Base-by-base conservation (phyloP, 2,888 invertebrate genomes). In the Ypsolopha scabrella region DNA sequence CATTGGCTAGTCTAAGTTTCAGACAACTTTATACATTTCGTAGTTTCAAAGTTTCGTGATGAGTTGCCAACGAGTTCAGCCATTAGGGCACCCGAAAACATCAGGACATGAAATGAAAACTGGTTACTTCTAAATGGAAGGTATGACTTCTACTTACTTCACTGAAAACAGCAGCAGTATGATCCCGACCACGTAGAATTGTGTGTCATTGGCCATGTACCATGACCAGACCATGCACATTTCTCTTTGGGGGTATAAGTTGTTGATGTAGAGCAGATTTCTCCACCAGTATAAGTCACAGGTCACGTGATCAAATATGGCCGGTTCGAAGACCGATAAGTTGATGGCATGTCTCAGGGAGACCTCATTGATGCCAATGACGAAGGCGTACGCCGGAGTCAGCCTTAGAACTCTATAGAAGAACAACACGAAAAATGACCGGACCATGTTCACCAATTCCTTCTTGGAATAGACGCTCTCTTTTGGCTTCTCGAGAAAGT, bases 141-240 rank as follows among this genome's bases (percentile, higher is more conserved):
- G 4, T 14, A 46, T 7, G 4, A 46, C 13, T 34, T 7, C 0
- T 53, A 77, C 88, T 88, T 72, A 93, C 93, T 91, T 91, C 35
- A 89, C 89, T 51, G 91, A 91, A 46, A 93, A 78, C 34, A 92
- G 75, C 38, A 93, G 74, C 37, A 93, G 68, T 53, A 92, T 75
- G 13, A 90, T 88, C 33, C 92, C 91, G 59, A 93, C 86, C 6
- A 91, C 85, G 68, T 92, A 93, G 72, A 93, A 93, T 72, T 93
- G 93, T 54, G 92, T 93, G 65, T 93, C 93, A 62, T 93, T 93
- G 7, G 93, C 92, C 87, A 94, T 90, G 62, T 94, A 94, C 93
- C 93, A 94, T 47, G 92, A 92, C 93, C 93, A 94, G 53, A 92
- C 87, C 92, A 94, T 92, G 70, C 93, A 94, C 87, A 93, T 92